Percentiles rank a stretch among this genome's conserved stretches.
These are phyloP conservation scores for Mystacides longicornis DNA, from an alignment of 2,888 invertebrate genomes.

Conservation along the genomic window DNA sequence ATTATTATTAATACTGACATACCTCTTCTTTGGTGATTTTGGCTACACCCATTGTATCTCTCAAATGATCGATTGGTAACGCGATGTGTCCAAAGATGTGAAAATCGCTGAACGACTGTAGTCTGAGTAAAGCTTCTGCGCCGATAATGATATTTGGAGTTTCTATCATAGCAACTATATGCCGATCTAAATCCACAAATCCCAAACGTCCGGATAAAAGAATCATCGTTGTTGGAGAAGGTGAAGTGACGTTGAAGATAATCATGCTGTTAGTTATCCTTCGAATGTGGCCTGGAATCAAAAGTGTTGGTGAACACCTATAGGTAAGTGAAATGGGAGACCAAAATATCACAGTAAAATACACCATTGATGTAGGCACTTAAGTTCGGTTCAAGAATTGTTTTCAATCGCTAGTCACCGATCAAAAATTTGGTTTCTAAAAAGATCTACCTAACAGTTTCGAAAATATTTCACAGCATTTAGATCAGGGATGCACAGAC, in stretches of 20 bases:
- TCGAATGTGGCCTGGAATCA: slow-evolving; percentile 53
- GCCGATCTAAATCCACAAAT: slow-evolving; percentile 60
- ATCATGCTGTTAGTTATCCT: slow-evolving; percentile 69
- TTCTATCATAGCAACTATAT: slow-evolving; percentile 65
- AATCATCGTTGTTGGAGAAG: slow-evolving; percentile 54
- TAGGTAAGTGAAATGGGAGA: no score
- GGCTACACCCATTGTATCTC: slow-evolving; percentile 58
- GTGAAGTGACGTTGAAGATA: slow-evolving; percentile 67
- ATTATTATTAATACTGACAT: slow-evolving; percentile 31
- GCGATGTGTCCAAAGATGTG: slow-evolving; percentile 67
- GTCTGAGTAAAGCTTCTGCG: slow-evolving; percentile 55
- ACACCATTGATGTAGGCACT: background rate
- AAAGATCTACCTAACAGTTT: no score
- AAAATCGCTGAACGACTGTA: slow-evolving; percentile 59
- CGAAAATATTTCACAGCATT: no score
- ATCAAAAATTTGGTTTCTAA: no score
- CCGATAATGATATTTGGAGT: slow-evolving; percentile 65
- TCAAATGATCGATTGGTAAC: slow-evolving; percentile 64
- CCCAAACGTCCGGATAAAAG: slow-evolving; percentile 62
- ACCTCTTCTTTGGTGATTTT: slow-evolving; percentile 61
- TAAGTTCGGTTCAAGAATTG: background rate
- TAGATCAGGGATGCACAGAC: no score
- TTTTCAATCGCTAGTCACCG: background rate
- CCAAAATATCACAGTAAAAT: no score
- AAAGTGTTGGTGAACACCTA: no score